These are phyloP conservation scores for Smutsia gigantea DNA, from an alignment of 2,797 vertebrate species.

Conservation along the genomic window DNA sequence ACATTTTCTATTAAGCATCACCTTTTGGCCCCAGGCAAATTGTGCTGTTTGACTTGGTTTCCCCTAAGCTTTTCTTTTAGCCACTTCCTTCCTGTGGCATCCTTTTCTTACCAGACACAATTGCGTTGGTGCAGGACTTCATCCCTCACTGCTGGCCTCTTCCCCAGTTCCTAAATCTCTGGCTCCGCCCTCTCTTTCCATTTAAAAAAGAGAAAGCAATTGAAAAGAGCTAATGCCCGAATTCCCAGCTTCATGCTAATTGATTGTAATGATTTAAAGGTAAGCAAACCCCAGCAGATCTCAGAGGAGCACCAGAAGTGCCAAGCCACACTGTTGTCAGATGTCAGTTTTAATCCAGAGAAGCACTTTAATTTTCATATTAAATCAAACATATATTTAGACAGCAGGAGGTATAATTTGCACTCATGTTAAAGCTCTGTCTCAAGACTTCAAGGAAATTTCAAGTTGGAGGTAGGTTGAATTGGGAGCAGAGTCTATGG, in stretches of 20 bases:
- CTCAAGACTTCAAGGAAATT: background rate
- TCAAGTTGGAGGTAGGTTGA: background rate
- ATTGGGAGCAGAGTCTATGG: background rate
- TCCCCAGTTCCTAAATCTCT: background rate
- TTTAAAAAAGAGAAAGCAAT: background rate
- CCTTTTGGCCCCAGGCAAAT: background rate
- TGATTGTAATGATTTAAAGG: background rate
- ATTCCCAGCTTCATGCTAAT: background rate
- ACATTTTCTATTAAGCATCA: background rate
- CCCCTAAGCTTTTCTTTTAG: background rate
- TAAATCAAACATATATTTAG: background rate
- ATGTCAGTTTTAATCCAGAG: background rate
- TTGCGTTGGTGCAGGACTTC: background rate
- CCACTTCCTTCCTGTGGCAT: background rate
- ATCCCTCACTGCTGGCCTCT: background rate
- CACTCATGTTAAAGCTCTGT: background rate
- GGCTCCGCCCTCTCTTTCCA: background rate
- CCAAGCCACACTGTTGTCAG: background rate
- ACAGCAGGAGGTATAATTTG: background rate
- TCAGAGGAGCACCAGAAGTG: background rate
- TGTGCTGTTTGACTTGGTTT: background rate
- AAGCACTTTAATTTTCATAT: background rate
- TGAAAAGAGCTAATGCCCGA: background rate
- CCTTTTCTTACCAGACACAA: background rate
- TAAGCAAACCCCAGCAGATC: background rate